Conservation (phyloP, 2,888 invertebrate genomes). For the Microctonus aethiopoides region DNA sequence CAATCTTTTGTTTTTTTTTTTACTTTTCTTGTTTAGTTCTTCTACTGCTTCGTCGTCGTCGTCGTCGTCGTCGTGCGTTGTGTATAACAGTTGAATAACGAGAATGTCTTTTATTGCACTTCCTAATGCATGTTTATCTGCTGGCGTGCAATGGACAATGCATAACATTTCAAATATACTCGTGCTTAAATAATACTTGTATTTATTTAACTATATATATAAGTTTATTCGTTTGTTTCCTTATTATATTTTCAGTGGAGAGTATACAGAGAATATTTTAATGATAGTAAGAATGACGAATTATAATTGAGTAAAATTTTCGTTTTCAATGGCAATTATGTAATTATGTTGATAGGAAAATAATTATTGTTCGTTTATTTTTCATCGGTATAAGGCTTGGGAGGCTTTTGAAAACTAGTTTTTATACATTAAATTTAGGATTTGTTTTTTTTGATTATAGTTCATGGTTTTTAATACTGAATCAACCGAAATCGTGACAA, state of each 20-base stretch:
- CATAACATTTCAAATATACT: neutral
- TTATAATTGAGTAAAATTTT: neutral
- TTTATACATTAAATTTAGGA: too few species aligned
- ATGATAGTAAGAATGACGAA: neutral
- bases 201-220: neutral
- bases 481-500: too few species aligned
- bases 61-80: too few species aligned
- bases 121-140: constrained; percentile 21
- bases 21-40: neutral
- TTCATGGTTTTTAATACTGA: too few species aligned
- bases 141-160: constrained; percentile 9
- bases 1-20: neutral
- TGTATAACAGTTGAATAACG: constrained; percentile 21
- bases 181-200: neutral
- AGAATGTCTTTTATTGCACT: constrained; percentile 27
- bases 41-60: neutral
- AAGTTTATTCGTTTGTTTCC: neutral
- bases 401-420: too few species aligned
- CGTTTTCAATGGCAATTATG: neutral
- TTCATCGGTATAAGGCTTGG: too few species aligned
- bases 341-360: constrained; percentile 1
- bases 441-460: too few species aligned
- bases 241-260: neutral
- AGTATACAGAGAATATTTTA: neutral
- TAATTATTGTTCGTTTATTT: too few species aligned